A percentile compares a stretch with the other conserved stretches of the same genome.
phyloP scores from a whole-genome alignment of 1,140 invertebrate genomes.

The Paraescarpia echinospica region DNA sequence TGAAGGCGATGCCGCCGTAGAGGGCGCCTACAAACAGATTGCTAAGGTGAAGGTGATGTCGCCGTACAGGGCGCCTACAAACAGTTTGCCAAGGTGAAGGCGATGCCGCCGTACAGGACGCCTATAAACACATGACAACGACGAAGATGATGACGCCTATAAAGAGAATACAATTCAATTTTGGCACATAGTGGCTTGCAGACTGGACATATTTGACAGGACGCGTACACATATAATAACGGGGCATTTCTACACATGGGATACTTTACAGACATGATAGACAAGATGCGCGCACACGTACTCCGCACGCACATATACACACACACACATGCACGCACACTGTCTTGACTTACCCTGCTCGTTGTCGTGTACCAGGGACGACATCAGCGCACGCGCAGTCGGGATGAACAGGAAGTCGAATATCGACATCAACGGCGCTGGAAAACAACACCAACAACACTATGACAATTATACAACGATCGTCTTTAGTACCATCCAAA shows the following conservation, averaged over 20 bases:
- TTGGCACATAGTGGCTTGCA: background rate
- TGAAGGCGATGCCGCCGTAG: conserved; percentile 11
- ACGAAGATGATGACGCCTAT: background rate
- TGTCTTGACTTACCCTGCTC: conserved; percentile 17
- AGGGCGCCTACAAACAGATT: conserved; percentile 14
- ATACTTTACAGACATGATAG: no score
- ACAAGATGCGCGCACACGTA: no score
- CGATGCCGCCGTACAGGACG: conserved; percentile 9
- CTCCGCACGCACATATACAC: no score
- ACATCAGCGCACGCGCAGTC: conserved; percentile 21
- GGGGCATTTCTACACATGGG: no score
- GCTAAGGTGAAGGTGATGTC: background rate
- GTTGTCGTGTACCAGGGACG: background rate
- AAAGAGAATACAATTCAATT: background rate
- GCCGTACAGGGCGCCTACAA: conserved; percentile 18
- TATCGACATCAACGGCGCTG: conserved; percentile 16
- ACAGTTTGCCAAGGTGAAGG: background rate
- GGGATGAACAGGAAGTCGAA: conserved; percentile 26
- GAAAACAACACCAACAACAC: background rate
- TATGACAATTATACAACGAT: background rate
- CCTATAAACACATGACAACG: background rate
- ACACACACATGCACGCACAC: no score
- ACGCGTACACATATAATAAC: no score
- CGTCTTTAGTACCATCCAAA: background rate
- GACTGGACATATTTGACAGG: background rate